Evolutionary conservation across 2,797 vertebrate genomes (phyloP).

Genomic region (Orientallactaga sibirica): DNA sequence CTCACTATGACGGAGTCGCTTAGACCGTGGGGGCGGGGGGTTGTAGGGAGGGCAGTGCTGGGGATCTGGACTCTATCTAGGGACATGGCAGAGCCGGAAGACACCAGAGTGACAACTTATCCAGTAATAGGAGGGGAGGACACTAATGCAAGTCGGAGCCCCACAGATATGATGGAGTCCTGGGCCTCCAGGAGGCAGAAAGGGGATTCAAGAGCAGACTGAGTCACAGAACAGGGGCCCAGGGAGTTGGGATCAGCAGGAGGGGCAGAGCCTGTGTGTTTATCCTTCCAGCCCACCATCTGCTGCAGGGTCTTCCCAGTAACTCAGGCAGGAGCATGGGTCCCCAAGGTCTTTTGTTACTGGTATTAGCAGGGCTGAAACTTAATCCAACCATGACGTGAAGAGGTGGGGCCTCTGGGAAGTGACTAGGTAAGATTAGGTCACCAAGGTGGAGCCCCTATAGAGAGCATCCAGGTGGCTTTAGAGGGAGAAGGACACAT

Average conservation of each 20-base stretch:
- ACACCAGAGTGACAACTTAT: background rate
- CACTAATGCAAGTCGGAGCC: background rate
- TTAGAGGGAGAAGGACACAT: background rate
- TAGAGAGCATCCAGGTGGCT: background rate
- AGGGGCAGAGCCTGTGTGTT: background rate
- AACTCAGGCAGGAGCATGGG: background rate
- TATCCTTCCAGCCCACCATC: no score
- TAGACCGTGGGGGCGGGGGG: background rate
- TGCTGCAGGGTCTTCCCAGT: background rate
- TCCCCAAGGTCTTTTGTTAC: background rate
- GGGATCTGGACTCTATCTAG: background rate
- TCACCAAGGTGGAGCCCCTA: background rate
- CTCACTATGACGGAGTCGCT: no score
- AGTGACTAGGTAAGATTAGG: slow-evolving; percentile 15
- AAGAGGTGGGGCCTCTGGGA: background rate
- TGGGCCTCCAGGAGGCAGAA: background rate
- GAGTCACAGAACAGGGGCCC: background rate
- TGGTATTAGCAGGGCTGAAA: background rate
- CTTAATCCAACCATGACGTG: background rate
- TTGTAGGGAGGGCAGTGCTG: no score
- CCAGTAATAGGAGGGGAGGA: background rate
- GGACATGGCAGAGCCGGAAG: background rate
- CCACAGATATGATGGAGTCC: rapidly evolving
- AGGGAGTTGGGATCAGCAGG: background rate
- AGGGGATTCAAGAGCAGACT: background rate